These are phyloP conservation scores for Dascyllus trimaculatus DNA, from an alignment of 2,113 vertebrate genomes.

Conservation along the genomic window DNA sequence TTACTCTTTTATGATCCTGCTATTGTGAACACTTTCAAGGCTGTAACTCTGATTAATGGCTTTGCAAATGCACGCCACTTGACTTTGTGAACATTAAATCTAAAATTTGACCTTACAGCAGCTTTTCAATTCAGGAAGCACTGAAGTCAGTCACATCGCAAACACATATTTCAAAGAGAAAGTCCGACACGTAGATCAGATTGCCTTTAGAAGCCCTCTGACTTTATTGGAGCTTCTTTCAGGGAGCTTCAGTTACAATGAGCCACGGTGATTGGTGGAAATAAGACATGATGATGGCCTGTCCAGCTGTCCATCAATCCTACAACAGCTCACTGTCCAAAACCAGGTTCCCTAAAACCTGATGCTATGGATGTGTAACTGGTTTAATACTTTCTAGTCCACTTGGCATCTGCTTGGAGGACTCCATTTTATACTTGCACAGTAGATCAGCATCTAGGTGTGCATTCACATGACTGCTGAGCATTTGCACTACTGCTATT, in stretches of 20 bases:
- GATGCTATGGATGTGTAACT: no score
- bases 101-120: constrained; percentile 6
- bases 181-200: constrained; percentile 31
- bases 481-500: no score
- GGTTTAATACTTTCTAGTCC: no score
- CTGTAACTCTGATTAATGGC: constrained; percentile 11
- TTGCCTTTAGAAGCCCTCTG: constrained; percentile 35
- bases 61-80: constrained; percentile 23
- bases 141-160: background rate
- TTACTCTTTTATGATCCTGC: constrained; percentile 27
- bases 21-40: constrained; percentile 1
- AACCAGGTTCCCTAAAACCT: background rate
- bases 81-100: constrained; percentile 28
- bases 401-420: no score
- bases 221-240: constrained; percentile 36
- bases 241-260: constrained; percentile 27
- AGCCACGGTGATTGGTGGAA: constrained; percentile 44
- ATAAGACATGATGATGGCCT: constrained; percentile 46
- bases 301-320: constrained; percentile 51
- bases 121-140: constrained; percentile 4
- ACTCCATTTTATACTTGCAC: no score
- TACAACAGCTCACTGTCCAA: background rate
- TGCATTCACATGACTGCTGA: no score
- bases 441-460: no score
- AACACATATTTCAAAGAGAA: background rate